A percentile compares a stretch with the other conserved stretches of the same genome.
Evolutionary conservation across 2,113 vertebrate genomes (phyloP).

Genomic region (Turdus rufiventris): DNA sequence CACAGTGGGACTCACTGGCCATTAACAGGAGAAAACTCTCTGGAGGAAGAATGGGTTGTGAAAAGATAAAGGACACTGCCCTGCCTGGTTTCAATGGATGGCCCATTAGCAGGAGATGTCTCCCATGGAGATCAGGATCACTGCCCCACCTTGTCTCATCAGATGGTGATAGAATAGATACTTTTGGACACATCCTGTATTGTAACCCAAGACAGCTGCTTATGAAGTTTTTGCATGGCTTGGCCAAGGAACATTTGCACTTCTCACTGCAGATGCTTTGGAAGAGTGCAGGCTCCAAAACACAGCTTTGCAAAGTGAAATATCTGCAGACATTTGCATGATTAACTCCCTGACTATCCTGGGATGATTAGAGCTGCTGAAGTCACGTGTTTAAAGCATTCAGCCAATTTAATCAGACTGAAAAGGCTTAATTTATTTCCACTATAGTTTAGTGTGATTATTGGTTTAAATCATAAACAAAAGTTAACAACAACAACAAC

Average conservation of each 20-base stretch:
- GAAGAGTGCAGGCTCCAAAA: not conserved
- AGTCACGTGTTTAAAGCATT: constrained; percentile 11
- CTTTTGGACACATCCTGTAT: too few species aligned
- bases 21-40: too few species aligned
- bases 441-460: constrained; percentile 40
- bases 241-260: not conserved
- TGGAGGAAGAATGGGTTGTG: too few species aligned
- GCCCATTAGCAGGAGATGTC: too few species aligned
- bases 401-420: constrained; percentile 46
- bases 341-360: constrained; percentile 29
- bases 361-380: constrained; percentile 17
- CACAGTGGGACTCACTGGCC: too few species aligned
- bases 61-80: too few species aligned
- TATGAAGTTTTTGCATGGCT: not conserved
- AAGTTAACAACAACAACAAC: not conserved
- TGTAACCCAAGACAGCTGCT: too few species aligned
- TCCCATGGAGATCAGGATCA: too few species aligned
- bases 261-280: not conserved
- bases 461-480: constrained; percentile 39
- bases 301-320: not conserved
- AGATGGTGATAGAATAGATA: too few species aligned
- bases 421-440: constrained; percentile 53
- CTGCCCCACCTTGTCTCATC: too few species aligned
- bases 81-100: too few species aligned
- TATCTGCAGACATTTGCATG: constrained; percentile 32